Percentiles rank a stretch among this genome's conserved stretches.
Evolutionary conservation across 2,888 invertebrate genomes (phyloP).

Genomic region (Spicauda simplicius): DNA sequence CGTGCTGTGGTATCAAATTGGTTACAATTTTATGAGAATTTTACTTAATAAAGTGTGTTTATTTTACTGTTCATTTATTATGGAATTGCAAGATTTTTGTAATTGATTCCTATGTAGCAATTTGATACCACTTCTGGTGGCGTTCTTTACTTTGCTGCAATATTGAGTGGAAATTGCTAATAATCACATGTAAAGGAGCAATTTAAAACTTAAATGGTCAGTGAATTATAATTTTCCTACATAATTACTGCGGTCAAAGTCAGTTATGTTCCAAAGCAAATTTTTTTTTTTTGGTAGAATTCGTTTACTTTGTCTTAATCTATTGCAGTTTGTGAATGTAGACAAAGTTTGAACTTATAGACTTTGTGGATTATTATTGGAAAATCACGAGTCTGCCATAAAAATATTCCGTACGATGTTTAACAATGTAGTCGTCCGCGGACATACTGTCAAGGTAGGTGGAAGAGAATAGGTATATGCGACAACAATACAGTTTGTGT

Average conservation of each 20-base stretch:
- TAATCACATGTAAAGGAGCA: conserved; percentile 4
- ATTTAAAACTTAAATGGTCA: conserved; percentile 5
- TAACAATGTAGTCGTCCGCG: background rate
- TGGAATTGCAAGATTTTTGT: background rate
- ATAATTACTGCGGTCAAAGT: background rate
- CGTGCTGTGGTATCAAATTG: background rate
- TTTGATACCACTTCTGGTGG: conserved; percentile 1
- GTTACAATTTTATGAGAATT: background rate
- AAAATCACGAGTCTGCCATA: background rate
- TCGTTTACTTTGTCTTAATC: background rate
- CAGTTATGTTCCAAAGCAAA: background rate
- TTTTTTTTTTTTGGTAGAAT: background rate
- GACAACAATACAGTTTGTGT: conserved; percentile 32
- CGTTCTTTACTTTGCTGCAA: background rate
- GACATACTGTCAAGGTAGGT: background rate
- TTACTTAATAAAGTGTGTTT: background rate
- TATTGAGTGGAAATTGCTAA: conserved; percentile 1
- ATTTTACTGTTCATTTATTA: background rate
- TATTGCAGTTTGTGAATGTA: background rate
- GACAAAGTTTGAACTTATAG: no score
- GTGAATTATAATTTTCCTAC: background rate
- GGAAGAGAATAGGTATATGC: background rate
- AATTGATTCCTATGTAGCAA: background rate
- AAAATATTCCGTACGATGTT: background rate
- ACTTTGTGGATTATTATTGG: background rate